These are phyloP conservation scores for Trichacis sp. DNA, from an alignment of 2,888 invertebrate genomes.

Conservation along the genomic window DNA sequence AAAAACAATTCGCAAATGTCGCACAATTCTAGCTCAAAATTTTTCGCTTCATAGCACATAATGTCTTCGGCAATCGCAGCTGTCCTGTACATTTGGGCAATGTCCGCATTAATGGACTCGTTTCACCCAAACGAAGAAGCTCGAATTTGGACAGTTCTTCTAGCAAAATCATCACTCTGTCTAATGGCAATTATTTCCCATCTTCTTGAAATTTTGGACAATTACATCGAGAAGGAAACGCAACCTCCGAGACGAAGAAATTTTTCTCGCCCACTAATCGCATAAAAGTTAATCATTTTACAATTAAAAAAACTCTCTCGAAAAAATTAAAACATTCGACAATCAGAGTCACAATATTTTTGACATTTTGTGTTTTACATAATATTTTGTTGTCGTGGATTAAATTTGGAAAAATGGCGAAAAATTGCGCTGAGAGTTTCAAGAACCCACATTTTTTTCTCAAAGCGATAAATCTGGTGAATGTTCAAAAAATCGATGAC, in stretches of 20 bases:
- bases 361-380: neutral
- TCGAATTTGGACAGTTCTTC: constrained; percentile 22
- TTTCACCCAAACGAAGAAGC: constrained; percentile 22
- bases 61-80: constrained; percentile 27
- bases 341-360: neutral
- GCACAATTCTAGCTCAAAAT: no score
- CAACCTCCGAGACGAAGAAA: constrained; percentile 20
- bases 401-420: constrained; percentile 21
- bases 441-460: constrained; percentile 37
- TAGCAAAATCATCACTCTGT: constrained; percentile 37
- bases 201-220: constrained; percentile 41
- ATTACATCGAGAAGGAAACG: constrained; percentile 33
- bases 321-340: no score
- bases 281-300: no score
- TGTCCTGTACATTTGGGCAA: constrained; percentile 37
- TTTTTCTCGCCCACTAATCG: neutral
- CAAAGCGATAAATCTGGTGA: constrained; percentile 39
- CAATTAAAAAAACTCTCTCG: no score
- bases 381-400: no score
- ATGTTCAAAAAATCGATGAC: no score
- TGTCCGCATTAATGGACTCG: constrained; percentile 40
- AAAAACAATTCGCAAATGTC: no score
- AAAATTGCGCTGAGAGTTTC: constrained; percentile 15
- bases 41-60: constrained; percentile 34
- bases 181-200: constrained; percentile 34